Evolutionary conservation across 2,797 vertebrate species (phyloP).

Genomic region (Carduelis carduelis): DNA sequence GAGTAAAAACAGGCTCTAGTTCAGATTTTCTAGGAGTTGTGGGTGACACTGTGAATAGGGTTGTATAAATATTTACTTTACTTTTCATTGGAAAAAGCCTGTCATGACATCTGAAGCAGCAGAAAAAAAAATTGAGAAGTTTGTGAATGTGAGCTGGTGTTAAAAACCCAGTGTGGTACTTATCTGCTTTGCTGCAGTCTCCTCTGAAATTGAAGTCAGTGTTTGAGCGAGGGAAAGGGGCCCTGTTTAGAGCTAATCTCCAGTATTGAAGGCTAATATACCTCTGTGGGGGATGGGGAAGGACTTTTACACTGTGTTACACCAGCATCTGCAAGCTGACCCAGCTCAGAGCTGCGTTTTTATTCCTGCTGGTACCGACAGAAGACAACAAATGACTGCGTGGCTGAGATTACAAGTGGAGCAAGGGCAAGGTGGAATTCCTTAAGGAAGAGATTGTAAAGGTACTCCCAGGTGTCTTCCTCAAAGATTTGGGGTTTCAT

Average conservation of each 20-base stretch:
- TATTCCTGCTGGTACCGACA: background rate
- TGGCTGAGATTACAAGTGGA: background rate
- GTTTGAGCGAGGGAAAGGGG: background rate
- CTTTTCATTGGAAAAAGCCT: background rate
- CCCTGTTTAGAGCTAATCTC: background rate
- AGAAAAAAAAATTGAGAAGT: background rate
- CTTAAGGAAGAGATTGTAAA: background rate
- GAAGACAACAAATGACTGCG: background rate
- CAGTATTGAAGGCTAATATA: background rate
- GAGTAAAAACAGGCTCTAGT: background rate
- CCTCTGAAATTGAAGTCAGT: background rate
- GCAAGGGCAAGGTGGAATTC: background rate
- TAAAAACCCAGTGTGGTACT: background rate
- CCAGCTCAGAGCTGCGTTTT: background rate
- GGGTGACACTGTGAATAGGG: background rate
- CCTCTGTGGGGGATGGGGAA: background rate
- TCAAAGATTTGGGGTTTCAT: background rate
- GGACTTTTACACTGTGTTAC: background rate
- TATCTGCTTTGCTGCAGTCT: background rate
- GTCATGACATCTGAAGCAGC: background rate
- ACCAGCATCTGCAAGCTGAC: background rate
- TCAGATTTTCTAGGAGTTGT: background rate
- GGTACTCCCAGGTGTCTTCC: background rate
- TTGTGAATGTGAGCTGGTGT: background rate
- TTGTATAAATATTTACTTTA: background rate